Evolutionary conservation across 2,888 invertebrate genomes (phyloP), one percentile per base, ranked within the genome.

Genomic region (Acleris cristana): DNA sequence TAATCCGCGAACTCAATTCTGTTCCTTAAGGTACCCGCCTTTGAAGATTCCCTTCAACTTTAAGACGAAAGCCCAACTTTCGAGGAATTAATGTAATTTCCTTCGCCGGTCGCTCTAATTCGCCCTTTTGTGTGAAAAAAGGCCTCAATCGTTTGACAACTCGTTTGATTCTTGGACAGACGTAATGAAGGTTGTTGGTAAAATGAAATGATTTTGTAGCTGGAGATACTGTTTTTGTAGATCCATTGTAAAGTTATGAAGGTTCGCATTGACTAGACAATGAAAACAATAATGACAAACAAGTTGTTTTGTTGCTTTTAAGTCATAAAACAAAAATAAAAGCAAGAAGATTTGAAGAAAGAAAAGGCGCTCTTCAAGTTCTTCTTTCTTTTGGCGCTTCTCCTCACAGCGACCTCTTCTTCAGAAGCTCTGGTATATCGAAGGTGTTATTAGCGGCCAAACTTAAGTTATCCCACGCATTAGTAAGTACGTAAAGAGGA

Each of bases 71-170:
- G 55, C 26, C 64, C 57, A 65, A 65, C 44, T 65, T 65, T 65
- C 21, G 5, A 49, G 54, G 55, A 65, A 65, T 65, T 65, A 65
- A 56, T 51, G 60, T 56, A 61, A 65, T 61, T 61, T 65, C 60
- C 55, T 56, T 6, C 40, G 7, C 34, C 19, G 18, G 5, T 48
- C 55, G 55, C 65, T 59, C 51, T 60, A 65, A 65, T 65, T 65
- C 40, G 40, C 55, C n/a, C 55, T 65, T 65, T 60, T 65, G 65
- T 65, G 60, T 56, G 55, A 65, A 65, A 65, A 65, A 65, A 59
- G 49, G 51, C 30, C 54, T 12, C 44, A 19, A 61, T 65, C 60
- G 60, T 65, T 61, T 18, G 60, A 65, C 60, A 65, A 65, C 65
- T 61, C 60, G 60, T 56, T 60, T 65, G 65, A 56, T 65, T 65